phyloP scores from a whole-genome alignment of 2,797 vertebrate genomes.

The Falco columbarius region DNA sequence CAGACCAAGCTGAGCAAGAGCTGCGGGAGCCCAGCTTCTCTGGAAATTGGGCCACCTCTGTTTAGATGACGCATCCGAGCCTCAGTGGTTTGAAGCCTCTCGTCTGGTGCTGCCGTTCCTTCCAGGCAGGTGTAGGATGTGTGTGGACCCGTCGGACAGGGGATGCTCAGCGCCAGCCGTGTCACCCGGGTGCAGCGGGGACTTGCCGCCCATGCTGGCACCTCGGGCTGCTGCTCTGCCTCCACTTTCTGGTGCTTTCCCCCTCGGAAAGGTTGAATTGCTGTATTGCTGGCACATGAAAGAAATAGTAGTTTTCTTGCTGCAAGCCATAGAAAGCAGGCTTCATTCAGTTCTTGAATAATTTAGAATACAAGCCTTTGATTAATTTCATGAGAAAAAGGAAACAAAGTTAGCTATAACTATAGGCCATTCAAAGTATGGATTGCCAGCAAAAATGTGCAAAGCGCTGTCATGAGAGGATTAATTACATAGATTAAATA shows the following conservation, averaged over 20 bases:
- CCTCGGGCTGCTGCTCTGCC: fast-evolving
- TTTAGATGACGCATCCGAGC: fast-evolving
- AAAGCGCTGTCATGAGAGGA: conserved; percentile 73
- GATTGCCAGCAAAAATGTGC: conserved; percentile 71
- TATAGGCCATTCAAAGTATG: conserved; percentile 62
- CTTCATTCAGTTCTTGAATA: conserved; percentile 72
- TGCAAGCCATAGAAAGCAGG: conserved; percentile 60
- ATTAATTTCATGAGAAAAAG: conserved; percentile 62
- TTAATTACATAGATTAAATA: conserved; percentile 84
- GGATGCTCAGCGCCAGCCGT: neutral
- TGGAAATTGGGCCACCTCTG: fast-evolving
- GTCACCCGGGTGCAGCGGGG: fast-evolving
- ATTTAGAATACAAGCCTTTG: conserved; percentile 71
- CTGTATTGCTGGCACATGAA: conserved; percentile 21
- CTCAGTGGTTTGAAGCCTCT: fast-evolving
- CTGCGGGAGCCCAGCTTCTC: neutral
- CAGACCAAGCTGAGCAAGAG: fast-evolving
- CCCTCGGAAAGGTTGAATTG: neutral
- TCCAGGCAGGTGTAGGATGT: fast-evolving
- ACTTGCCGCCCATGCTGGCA: fast-evolving
- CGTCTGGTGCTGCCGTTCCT: fast-evolving
- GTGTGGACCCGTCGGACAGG: fast-evolving
- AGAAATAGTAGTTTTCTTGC: conserved; percentile 52
- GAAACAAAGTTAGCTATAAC: conserved; percentile 67
- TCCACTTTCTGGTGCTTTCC: neutral